Percentiles rank a stretch among this genome's conserved stretches.
Conservation (phyloP, 2,113 vertebrate species). For the Ploceus nigricollis region DNA sequence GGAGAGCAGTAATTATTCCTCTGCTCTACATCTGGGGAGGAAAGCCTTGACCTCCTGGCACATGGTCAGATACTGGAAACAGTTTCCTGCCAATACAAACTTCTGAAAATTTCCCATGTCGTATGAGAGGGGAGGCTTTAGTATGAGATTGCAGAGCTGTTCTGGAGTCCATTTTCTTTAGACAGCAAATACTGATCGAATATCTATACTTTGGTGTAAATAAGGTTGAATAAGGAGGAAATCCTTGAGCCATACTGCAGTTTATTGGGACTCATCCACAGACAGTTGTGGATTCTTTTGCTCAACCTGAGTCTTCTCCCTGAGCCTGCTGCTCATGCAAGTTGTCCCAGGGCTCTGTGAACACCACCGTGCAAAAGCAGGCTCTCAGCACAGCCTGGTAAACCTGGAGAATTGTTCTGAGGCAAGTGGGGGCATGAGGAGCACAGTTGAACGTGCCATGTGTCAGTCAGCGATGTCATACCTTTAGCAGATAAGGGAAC, state of each 20-base stretch:
- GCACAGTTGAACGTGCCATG: background rate
- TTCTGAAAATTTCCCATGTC: background rate
- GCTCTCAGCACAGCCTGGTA: background rate
- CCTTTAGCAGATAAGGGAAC: background rate
- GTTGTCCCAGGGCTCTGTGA: background rate
- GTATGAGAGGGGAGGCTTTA: background rate
- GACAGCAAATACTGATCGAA: background rate
- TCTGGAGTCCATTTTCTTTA: background rate
- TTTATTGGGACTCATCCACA: background rate
- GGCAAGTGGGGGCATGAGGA: background rate
- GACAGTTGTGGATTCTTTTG: background rate
- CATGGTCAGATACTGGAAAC: background rate
- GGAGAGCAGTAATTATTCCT: background rate
- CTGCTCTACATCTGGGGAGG: background rate
- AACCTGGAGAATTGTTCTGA: background rate
- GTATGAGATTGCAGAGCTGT: background rate
- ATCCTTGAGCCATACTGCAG: background rate
- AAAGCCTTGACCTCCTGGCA: constrained; percentile 28
- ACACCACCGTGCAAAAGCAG: background rate
- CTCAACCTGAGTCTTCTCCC: background rate
- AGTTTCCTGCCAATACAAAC: constrained; percentile 22
- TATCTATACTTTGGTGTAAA: background rate
- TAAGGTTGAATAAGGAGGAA: background rate
- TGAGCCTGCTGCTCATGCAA: background rate
- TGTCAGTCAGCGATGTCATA: background rate